Percentiles rank a stretch among this genome's conserved stretches.
These are phyloP conservation scores for Pantherophis vulpinus DNA, from an alignment of 2,797 vertebrate genomes.

Conservation along the genomic window DNA sequence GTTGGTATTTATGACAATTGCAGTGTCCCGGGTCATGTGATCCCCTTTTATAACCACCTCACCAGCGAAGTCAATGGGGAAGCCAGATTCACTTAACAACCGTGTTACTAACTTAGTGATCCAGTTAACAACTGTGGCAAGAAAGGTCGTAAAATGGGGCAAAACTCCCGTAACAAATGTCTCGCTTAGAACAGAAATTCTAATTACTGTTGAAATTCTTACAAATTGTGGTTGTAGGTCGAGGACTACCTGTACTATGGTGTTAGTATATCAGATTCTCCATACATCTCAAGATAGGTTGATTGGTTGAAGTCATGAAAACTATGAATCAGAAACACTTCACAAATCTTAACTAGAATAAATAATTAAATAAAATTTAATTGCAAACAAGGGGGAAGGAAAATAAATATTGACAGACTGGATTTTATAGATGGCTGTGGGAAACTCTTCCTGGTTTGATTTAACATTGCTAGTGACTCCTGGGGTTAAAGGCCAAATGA, in stretches of 20 bases:
- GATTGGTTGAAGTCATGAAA: neutral
- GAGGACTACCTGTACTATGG: neutral
- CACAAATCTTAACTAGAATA: conserved; percentile 3
- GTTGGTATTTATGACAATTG: neutral
- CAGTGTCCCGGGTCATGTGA: neutral
- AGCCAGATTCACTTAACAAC: neutral
- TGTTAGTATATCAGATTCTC: neutral
- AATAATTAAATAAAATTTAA: conserved; percentile 55
- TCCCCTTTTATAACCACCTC: neutral
- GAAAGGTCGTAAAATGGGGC: neutral
- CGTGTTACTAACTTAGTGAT: neutral
- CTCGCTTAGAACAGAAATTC: neutral
- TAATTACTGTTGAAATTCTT: too few species aligned
- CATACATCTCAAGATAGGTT: neutral
- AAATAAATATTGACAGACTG: conserved; percentile 35
- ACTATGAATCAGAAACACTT: neutral
- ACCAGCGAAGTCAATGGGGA: neutral
- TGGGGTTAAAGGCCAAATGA: neutral
- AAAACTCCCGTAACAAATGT: neutral
- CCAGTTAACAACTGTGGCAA: neutral
- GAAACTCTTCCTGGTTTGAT: neutral
- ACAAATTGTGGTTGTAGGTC: neutral
- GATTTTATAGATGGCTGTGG: neutral
- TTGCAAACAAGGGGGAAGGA: neutral
- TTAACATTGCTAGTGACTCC: neutral